These are phyloP conservation scores for Crocallis elinguaria DNA, from an alignment of 2,888 invertebrate genomes.

Conservation along the genomic window DNA sequence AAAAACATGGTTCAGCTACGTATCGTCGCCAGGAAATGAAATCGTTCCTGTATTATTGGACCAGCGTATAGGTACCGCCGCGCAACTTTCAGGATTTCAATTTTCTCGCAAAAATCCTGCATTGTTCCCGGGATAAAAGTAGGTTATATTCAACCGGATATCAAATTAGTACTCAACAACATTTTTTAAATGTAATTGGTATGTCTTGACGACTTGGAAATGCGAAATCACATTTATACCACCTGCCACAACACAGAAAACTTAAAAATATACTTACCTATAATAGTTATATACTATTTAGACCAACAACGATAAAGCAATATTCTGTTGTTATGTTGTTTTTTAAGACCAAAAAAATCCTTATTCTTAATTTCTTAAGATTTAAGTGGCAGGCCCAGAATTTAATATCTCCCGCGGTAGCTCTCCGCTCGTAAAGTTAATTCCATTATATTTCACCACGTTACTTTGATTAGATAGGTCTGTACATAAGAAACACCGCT, in stretches of 20 bases:
- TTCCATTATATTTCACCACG: constrained; percentile 8
- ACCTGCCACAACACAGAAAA: too few relatives aligned
- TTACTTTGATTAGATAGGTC: constrained; percentile 7
- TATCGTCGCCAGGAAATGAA: constrained; percentile 16
- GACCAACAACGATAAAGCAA: too few relatives aligned
- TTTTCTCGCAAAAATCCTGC: constrained; percentile 17
- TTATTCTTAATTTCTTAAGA: constrained; percentile 3
- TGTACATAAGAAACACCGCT: constrained; percentile 8
- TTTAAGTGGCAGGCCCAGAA: constrained; percentile 2
- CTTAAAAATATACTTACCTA: too few relatives aligned
- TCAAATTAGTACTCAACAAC: too few relatives aligned
- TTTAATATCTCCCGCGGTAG: constrained; percentile 1
- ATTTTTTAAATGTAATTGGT: too few relatives aligned
- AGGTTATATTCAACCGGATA: background rate
- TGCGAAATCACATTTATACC: too few relatives aligned
- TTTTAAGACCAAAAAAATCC: too few relatives aligned
- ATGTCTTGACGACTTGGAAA: too few relatives aligned
- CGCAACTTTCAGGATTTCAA: constrained; percentile 21
- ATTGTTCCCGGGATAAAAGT: constrained; percentile 11
- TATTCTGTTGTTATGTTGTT: too few relatives aligned
- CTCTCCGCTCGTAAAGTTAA: constrained; percentile 6
- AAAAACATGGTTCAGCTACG: constrained; percentile 1
- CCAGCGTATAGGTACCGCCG: constrained; percentile 9
- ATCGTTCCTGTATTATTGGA: constrained; percentile 16
- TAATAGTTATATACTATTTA: too few relatives aligned